phyloP scores from a whole-genome alignment of 2,113 vertebrate species.

The Muntiacus reevesi region DNA sequence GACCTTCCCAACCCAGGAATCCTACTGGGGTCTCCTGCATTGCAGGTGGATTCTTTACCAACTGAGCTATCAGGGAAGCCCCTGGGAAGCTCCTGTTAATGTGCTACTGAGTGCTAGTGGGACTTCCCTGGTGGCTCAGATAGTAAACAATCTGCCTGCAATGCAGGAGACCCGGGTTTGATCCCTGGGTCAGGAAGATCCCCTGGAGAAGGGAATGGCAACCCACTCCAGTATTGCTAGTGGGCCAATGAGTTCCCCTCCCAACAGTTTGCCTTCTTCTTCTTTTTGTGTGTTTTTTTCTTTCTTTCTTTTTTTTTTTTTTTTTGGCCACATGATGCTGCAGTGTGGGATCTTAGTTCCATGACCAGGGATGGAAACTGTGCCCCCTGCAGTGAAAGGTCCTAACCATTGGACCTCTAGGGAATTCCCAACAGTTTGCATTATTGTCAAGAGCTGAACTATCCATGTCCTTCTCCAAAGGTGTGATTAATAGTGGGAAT shows the following conservation, averaged over 20 bases:
- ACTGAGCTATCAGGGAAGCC: not conserved
- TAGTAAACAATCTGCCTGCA: not conserved
- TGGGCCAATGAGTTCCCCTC: not conserved
- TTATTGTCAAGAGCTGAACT: conserved; percentile 32
- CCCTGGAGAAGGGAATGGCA: not conserved
- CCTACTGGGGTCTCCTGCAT: not conserved
- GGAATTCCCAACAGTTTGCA: not conserved
- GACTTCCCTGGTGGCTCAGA: not conserved
- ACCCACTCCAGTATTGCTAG: not conserved
- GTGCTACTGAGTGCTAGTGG: not conserved
- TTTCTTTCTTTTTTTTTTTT: not conserved
- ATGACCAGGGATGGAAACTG: not conserved
- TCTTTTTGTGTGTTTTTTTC: not conserved
- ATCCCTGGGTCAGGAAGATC: not conserved
- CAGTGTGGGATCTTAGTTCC: not conserved
- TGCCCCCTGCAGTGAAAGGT: not conserved
- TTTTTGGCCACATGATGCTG: not conserved
- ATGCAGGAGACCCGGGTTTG: not conserved
- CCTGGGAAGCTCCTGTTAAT: not conserved
- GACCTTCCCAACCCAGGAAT: not conserved
- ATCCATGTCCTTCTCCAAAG: conserved; percentile 19
- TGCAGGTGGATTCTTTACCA: not conserved
- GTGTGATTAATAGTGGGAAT: not conserved
- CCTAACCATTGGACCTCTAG: not conserved
- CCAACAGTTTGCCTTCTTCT: not conserved